A percentile compares a stretch with the other conserved stretches of the same genome.
These are phyloP conservation scores for Acromyrmex echinatior DNA, from an alignment of 1,140 invertebrate genomes.

Conservation along the genomic window DNA sequence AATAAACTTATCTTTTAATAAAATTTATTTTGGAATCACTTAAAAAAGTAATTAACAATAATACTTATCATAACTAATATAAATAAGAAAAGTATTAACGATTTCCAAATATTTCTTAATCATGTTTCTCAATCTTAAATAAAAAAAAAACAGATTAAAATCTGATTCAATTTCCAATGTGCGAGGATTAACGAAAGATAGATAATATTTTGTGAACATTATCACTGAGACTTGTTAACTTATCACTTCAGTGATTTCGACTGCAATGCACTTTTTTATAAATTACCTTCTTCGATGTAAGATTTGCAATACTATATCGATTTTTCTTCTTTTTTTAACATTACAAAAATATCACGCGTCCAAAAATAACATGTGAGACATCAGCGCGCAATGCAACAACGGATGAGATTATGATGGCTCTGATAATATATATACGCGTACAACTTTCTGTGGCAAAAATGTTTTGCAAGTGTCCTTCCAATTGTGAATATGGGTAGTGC, in stretches of 20 bases:
- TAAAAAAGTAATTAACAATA: background rate
- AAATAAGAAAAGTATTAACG: background rate
- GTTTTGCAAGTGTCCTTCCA: slow-evolving; percentile 83
- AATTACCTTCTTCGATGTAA: background rate
- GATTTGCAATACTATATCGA: slow-evolving; percentile 9
- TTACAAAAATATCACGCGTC: background rate
- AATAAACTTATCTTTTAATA: background rate
- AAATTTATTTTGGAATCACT: background rate
- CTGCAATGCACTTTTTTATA: background rate
- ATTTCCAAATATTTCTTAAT: background rate
- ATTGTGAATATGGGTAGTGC: slow-evolving; percentile 73
- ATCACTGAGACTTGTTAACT: background rate
- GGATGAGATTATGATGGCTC: background rate
- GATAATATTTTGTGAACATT: background rate
- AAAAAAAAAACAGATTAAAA: background rate
- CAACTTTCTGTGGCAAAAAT: slow-evolving; percentile 74
- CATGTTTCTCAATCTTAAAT: background rate
- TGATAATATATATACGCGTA: slow-evolving; percentile 9
- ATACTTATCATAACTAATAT: background rate
- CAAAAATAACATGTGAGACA: slow-evolving; percentile 28
- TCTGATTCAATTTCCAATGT: background rate
- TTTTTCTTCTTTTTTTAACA: slow-evolving; percentile 19
- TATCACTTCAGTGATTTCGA: background rate
- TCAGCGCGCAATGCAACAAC: background rate
- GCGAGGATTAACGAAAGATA: background rate